Conservation (phyloP, 1,140 invertebrate species). For the Drosophila oshimai region DNA sequence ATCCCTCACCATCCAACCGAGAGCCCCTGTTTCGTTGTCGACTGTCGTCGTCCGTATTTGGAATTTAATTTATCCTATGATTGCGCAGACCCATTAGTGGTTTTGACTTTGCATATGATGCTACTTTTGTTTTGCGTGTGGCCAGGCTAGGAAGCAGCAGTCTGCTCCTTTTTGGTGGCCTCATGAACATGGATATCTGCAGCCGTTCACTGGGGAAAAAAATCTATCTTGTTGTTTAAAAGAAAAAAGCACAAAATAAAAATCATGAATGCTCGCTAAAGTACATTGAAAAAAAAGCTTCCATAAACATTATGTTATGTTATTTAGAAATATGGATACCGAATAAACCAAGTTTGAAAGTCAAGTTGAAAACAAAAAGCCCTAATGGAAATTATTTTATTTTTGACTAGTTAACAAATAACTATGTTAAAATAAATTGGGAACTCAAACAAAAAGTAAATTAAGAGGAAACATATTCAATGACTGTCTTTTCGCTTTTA, state of each 20-base stretch:
- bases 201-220: constrained; percentile 19
- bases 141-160: constrained; percentile 32
- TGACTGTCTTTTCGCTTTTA: too few species aligned
- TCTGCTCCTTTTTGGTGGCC: constrained; percentile 60
- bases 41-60: constrained; percentile 65
- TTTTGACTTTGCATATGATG: constrained; percentile 81
- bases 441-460: too few species aligned
- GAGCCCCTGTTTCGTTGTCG: constrained; percentile 48
- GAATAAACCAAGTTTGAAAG: too few species aligned
- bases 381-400: too few species aligned
- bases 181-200: constrained; percentile 35
- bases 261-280: neutral
- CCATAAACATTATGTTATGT: too few species aligned
- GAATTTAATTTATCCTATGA: constrained; percentile 82
- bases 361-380: too few species aligned
- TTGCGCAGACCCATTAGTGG: constrained; percentile 81
- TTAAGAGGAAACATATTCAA: too few species aligned
- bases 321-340: neutral
- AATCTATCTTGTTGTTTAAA: neutral
- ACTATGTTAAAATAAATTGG: too few species aligned
- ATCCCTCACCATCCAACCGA: neutral
- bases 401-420: too few species aligned
- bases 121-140: constrained; percentile 74
- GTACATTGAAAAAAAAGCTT: neutral
- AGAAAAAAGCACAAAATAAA: neutral